These are phyloP conservation scores for Drosophila robusta DNA, from an alignment of 2,888 invertebrate genomes.

Conservation along the genomic window DNA sequence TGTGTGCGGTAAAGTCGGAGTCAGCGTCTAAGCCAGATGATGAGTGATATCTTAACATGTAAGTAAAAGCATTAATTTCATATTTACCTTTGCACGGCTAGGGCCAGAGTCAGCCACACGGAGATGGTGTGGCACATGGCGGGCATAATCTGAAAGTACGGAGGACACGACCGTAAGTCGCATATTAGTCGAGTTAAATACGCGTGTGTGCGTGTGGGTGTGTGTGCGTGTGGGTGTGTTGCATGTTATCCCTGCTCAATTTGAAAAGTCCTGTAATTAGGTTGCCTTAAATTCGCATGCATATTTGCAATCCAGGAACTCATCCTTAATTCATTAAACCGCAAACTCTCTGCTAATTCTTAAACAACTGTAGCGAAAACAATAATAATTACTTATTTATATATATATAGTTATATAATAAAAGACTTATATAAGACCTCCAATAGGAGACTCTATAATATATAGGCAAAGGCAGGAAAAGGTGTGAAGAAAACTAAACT, in stretches of 20 bases:
- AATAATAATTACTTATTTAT: no score
- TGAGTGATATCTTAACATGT: constrained; percentile 6
- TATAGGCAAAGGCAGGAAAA: no score
- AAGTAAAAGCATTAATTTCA: constrained; percentile 32
- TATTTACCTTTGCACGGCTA: constrained; percentile 92
- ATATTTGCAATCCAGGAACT: not conserved
- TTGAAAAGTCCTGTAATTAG: not conserved
- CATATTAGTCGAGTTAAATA: not conserved
- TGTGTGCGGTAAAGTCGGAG: not conserved
- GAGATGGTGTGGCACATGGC: constrained; percentile 97
- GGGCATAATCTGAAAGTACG: constrained; percentile 87
- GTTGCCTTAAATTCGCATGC: not conserved
- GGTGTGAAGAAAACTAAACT: no score
- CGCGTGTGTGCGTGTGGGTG: not conserved
- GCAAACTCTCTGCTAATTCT: no score
- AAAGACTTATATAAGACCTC: no score
- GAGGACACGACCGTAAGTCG: constrained; percentile 9
- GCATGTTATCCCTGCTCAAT: not conserved
- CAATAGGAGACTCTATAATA: no score
- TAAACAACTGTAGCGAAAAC: no score
- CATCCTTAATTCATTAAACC: not conserved
- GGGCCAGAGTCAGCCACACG: constrained; percentile 95
- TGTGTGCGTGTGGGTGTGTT: not conserved
- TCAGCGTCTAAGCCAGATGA: constrained; percentile 6
- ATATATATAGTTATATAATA: no score